Conservation (phyloP, 2,888 invertebrate genomes). For the Scaeva pyrastri region DNA sequence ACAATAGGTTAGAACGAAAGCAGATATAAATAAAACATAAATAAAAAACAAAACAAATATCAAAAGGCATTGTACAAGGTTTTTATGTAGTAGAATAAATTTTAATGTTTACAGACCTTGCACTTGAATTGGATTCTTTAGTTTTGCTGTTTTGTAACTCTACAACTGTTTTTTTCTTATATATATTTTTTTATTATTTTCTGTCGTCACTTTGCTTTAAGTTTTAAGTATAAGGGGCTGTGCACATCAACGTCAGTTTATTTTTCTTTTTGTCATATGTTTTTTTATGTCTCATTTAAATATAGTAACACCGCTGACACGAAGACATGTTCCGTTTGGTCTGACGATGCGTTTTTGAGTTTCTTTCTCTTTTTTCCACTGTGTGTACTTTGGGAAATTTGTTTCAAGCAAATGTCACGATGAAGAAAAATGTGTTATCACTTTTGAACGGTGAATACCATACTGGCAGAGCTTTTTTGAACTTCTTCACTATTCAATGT, state of each 20-base stretch:
- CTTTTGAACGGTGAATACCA: constrained; percentile 35
- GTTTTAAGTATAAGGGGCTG: constrained; percentile 43
- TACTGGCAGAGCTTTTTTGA: constrained; percentile 47
- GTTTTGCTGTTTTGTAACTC: constrained; percentile 67
- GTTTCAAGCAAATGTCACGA: constrained; percentile 37
- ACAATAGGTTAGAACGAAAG: constrained; percentile 31
- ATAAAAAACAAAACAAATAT: constrained; percentile 32
- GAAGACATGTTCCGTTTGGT: constrained; percentile 72
- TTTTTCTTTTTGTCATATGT: constrained; percentile 37
- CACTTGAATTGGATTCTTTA: constrained; percentile 72
- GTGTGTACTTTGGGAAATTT: constrained; percentile 13
- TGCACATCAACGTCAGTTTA: constrained; percentile 61
- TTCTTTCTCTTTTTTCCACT: constrained; percentile 5
- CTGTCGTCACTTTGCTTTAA: constrained; percentile 56
- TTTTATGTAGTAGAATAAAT: constrained; percentile 59
- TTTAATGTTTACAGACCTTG: constrained; percentile 75
- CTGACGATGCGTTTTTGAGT: constrained; percentile 52
- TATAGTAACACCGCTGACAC: constrained; percentile 71
- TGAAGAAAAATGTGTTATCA: constrained; percentile 25
- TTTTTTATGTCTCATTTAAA: constrained; percentile 60
- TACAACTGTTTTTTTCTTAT: constrained; percentile 59
- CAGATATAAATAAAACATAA: constrained; percentile 34
- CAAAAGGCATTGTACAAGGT: constrained; percentile 56
- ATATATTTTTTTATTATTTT: not conserved
- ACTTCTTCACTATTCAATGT: constrained; percentile 28